Conservation (phyloP, 2,797 vertebrate species). For the Aplochiton taeniatus region DNA sequence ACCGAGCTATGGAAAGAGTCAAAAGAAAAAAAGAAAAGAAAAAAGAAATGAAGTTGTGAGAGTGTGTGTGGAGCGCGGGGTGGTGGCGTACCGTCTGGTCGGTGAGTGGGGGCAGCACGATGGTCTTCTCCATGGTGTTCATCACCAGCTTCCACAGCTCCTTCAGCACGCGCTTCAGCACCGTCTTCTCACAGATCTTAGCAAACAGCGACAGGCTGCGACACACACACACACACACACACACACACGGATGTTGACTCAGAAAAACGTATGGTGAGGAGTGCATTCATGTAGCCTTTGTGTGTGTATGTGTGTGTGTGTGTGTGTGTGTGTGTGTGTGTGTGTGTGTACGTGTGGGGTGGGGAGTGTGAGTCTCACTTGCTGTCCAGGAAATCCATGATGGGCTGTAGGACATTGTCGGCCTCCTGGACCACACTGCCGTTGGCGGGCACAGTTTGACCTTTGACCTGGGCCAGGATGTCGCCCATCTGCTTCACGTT, state of each 20-base stretch:
- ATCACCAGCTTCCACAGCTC: conserved; percentile 98
- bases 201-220: conserved; percentile 92
- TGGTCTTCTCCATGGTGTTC: conserved; percentile 99
- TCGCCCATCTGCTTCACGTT: conserved; percentile 97
- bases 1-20: neutral
- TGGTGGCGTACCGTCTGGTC: conserved; percentile 73
- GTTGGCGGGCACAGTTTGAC: conserved; percentile 91
- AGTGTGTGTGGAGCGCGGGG: conserved; percentile 1
- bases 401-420: conserved; percentile 94
- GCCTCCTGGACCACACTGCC: conserved; percentile 93
- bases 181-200: conserved; percentile 98
- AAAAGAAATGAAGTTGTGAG: neutral
- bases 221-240: conserved; percentile 20
- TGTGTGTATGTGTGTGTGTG: neutral
- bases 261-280: neutral
- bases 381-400: conserved; percentile 98
- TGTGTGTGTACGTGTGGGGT: conserved; percentile 1
- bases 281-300: neutral
- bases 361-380: conserved; percentile 79
- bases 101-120: conserved; percentile 84
- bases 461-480: conserved; percentile 94
- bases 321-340: conserved; percentile 7
- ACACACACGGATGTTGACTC: neutral
- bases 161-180: conserved; percentile 94
- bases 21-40: too few relatives aligned